Evolutionary conservation across 2,113 vertebrate genomes (phyloP), one percentile per base, ranked within the genome.

Genomic region (Oreotrochilus melanogaster): DNA sequence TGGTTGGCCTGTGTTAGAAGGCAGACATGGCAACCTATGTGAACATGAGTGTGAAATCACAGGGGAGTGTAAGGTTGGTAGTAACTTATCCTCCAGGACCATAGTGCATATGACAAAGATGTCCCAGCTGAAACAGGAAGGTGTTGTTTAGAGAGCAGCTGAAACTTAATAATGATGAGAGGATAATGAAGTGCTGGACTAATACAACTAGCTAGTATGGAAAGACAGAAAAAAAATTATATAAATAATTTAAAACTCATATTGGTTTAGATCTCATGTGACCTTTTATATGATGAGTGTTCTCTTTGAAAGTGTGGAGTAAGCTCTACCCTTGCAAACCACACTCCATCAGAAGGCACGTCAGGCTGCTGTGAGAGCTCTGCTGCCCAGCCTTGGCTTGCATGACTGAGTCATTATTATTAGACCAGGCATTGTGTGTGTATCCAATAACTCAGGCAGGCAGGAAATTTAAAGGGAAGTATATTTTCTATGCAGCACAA

Each of bases 381-480:
- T 45, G 48, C 0, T 2, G 48, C 62, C 82, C 92, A 82, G 71
- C 58, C 89, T 89, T 0, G 1, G 74, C 84, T 90, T 96, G 90
- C 88, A 79, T 88, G 94, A 83, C 0, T 88, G 88, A 88, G 72
- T 92, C 78, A 56, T 94, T 94, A 95, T 92, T 75, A 56, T 94
- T 94, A 95, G 81, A 56, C 37, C 4, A 7, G 39, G 42, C 4
- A 58, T 73, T 88, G 67, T 90, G 85, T 80, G 71, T 18, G 85
- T 43, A 67, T 16, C 93, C 92, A 93, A 64, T 72, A 89, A 80
- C 81, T 45, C 83, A 67, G 56, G 78, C 74, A 53, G 89, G 94
- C 94, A 96, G 92, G 92, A 96, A 94, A 88, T 94, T 95, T 96
- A 83, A 92, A 94, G 72, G 93, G 90, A 97, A 97, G 90, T 62